Percentiles rank a stretch among this genome's conserved stretches.
These are phyloP conservation scores for Coilia nasus DNA, from an alignment of 2,797 vertebrate species.

Conservation along the genomic window DNA sequence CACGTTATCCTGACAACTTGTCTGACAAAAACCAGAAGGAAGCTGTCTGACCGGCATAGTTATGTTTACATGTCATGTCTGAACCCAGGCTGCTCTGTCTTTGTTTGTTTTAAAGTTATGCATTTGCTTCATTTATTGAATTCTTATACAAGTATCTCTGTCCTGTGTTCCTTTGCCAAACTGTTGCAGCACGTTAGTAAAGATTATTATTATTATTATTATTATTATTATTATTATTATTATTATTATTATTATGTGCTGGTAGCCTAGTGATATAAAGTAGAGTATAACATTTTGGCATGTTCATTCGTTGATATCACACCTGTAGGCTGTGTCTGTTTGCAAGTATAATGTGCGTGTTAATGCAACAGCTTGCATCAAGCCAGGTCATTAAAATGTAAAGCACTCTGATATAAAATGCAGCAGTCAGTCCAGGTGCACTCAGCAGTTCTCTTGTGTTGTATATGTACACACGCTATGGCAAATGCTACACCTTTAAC, in stretches of 20 bases:
- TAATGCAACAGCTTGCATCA: background rate
- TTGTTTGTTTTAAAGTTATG: no score
- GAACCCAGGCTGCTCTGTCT: no score
- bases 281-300: no score
- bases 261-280: no score
- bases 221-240: no score
- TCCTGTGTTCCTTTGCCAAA: no score
- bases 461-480: conserved; percentile 86
- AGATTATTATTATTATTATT: no score
- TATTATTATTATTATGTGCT: no score
- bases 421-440: background rate
- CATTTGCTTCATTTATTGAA: no score
- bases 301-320: no score
- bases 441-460: background rate
- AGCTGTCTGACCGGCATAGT: background rate
- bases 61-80: background rate
- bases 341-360: background rate
- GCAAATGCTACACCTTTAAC: conserved; percentile 88
- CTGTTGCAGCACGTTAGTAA: no score
- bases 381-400: background rate
- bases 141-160: no score
- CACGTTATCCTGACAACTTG: background rate
- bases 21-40: background rate
- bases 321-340: background rate
- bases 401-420: background rate